Conservation (phyloP, 2,113 vertebrate genomes). For the Eurystomus gularis region DNA sequence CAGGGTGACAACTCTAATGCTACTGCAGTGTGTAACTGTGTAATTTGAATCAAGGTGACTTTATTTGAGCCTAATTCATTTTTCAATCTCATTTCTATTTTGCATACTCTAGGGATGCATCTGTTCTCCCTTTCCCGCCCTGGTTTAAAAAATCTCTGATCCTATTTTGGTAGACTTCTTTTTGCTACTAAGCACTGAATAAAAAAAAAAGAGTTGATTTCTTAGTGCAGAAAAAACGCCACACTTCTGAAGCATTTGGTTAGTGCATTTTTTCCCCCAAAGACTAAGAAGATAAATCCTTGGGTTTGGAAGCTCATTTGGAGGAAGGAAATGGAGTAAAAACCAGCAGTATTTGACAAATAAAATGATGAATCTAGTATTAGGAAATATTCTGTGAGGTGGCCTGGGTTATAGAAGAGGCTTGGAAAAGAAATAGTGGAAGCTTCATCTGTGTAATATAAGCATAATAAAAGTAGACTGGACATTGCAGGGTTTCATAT, state of each 20-base stretch:
- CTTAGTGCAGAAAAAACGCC: not conserved
- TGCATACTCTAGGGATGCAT: slow-evolving; percentile 7
- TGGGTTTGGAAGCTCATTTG: not conserved
- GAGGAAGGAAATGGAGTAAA: not conserved
- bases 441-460: not conserved
- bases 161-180: not conserved
- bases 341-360: not conserved
- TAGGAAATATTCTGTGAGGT: not conserved
- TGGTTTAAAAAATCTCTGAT: slow-evolving; percentile 1
- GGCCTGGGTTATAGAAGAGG: not conserved
- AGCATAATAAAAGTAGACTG: not conserved
- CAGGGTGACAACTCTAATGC: not conserved
- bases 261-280: not conserved
- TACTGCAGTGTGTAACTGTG: not conserved
- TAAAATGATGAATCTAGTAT: not conserved
- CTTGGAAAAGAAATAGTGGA: not conserved
- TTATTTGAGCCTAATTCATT: slow-evolving; percentile 18
- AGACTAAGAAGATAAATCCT: not conserved
- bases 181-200: not conserved
- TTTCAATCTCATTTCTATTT: slow-evolving; percentile 5
- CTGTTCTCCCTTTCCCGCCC: not conserved
- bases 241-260: not conserved
- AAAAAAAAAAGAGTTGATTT: not conserved
- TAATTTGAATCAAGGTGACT: slow-evolving; percentile 52
- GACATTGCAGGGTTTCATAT: not conserved